These are phyloP conservation scores for Branchipolynoe longqiensis DNA, from an alignment of 2,888 invertebrate species.

Conservation along the genomic window DNA sequence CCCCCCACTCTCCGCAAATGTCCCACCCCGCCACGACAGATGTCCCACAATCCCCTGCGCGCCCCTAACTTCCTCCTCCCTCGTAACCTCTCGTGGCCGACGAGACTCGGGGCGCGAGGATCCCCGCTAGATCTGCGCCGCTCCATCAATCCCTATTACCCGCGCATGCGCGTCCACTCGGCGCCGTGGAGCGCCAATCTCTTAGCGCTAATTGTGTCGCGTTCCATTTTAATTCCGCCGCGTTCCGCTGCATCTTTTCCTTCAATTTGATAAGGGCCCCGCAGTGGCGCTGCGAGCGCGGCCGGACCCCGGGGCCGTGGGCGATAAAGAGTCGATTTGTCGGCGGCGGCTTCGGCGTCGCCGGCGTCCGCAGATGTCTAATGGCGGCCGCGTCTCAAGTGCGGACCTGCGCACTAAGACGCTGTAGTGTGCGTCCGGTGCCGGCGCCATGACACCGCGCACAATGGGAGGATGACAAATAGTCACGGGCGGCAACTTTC, in stretches of 20 bases:
- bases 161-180: background rate
- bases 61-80: slow-evolving; percentile 32
- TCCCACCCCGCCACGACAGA: slow-evolving; percentile 16
- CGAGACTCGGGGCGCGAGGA: slow-evolving; percentile 25
- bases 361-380: slow-evolving; percentile 49
- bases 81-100: slow-evolving; percentile 33
- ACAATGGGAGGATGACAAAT: slow-evolving; percentile 47
- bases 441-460: slow-evolving; percentile 27
- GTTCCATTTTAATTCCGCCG: slow-evolving; percentile 32
- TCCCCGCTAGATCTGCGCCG: background rate
- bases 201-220: slow-evolving; percentile 36
- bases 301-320: background rate
- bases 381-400: slow-evolving; percentile 33
- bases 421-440: slow-evolving; percentile 10
- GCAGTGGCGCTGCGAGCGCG: background rate
- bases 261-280: slow-evolving; percentile 26
- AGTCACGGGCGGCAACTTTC: slow-evolving; percentile 45
- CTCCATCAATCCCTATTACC: slow-evolving; percentile 34
- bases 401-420: slow-evolving; percentile 49
- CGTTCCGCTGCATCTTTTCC: slow-evolving; percentile 21
- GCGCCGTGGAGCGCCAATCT: slow-evolving; percentile 18
- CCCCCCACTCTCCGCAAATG: slow-evolving; percentile 24
- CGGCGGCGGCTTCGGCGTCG: background rate
- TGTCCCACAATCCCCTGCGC: slow-evolving; percentile 34
- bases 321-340: slow-evolving; percentile 45